Base-by-base conservation (phyloP, 2,888 invertebrate genomes). In the Seladonia tumulorum region DNA sequence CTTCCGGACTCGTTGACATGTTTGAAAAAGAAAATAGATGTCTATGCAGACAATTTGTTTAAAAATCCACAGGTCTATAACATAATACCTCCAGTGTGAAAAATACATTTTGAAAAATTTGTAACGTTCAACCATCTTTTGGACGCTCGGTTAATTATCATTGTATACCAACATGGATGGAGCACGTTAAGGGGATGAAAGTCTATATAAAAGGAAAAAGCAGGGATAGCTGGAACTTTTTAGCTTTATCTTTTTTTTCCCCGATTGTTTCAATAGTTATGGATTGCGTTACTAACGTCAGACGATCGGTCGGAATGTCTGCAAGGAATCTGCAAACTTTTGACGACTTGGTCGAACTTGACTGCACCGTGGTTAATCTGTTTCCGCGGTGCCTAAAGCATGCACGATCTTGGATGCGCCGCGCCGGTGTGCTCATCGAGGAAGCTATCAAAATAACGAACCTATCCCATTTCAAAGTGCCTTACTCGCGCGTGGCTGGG, bases 361-460 rank as follows among this genome's bases (percentile, higher is more conserved):
- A 76, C n/a, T 63, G 77, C 82, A 60, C 47, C 74, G 60, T 74
- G 76, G 72, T 90, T 79, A 83, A 90, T 90, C 81, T 70, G 85
- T 85, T 79, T 63, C 70, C 49, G 71, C 57, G 75, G 72, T 86
- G 82, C 63, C 49, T 47, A 49, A 71, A 29, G 77, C 78, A 57
- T 60, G 42, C 76, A 71, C 63, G 77, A 71, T 73, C 81, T 22
- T 77, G 60, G 79, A 86, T 76, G 79, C 83, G 75, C 71, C 82
- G 29, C n/a, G n/a, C n/a, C n/a, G n/a, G n/a, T n/a, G 5, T 66
- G 82, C 72, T 82, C 75, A 85, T 72, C 70, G 87, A 88, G 91
- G 83, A 90, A 87, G 91, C 93, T 94, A 94, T 94, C 94, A 92
- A 93, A 94, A 94, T 94, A 94, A 94, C 92, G 93, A 94, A 92